These are phyloP conservation scores for Cyprinodon tularosa DNA, from an alignment of 2,113 vertebrate genomes.

Conservation along the genomic window DNA sequence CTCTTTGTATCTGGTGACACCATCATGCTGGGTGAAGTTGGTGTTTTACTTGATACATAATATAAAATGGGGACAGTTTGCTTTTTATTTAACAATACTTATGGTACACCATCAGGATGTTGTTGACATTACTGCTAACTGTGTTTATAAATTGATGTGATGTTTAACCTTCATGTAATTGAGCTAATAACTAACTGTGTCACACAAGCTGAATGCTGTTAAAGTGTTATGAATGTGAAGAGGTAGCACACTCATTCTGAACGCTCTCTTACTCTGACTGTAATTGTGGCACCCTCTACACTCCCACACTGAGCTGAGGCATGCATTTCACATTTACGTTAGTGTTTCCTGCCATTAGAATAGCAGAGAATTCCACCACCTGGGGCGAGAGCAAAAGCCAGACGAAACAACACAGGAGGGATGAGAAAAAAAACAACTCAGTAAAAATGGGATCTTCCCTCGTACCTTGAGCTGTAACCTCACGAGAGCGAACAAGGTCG, in stretches of 20 bases:
- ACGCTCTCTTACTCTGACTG: conserved; percentile 29
- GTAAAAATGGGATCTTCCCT: neutral
- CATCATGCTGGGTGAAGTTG: no score
- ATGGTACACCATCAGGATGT: neutral
- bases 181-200: neutral
- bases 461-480: conserved; percentile 85
- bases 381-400: neutral
- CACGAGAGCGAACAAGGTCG: conserved; percentile 86
- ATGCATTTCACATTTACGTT: conserved; percentile 41
- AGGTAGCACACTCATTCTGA: conserved; percentile 11
- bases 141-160: neutral
- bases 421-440: neutral
- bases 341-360: conserved; percentile 38
- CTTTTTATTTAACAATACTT: neutral
- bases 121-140: neutral
- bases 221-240: conserved; percentile 10
- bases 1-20: no score
- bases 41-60: no score
- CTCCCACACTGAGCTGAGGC: conserved; percentile 56
- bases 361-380: conserved; percentile 32
- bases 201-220: neutral
- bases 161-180: neutral
- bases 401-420: neutral
- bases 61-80: no score
- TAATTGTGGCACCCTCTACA: conserved; percentile 25